These are phyloP conservation scores for Perca flavescens DNA, from an alignment of 2,113 vertebrate species.

Conservation along the genomic window DNA sequence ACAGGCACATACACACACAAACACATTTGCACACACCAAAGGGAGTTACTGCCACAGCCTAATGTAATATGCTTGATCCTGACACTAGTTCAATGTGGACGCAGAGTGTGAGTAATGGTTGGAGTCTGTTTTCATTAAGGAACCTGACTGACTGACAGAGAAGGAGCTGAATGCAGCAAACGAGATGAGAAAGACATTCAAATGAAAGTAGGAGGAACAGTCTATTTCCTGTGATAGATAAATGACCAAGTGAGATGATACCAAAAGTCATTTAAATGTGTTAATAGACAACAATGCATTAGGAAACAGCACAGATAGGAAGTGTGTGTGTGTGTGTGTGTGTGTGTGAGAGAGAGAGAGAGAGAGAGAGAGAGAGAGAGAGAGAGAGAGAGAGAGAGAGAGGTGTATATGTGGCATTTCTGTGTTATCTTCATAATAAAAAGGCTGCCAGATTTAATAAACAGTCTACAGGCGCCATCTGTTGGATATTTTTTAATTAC, in stretches of 20 bases:
- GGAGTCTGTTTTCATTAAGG: slow-evolving; percentile 50
- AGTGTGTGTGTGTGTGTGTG: background rate
- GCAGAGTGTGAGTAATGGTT: slow-evolving; percentile 27
- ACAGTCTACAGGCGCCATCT: slow-evolving; percentile 67
- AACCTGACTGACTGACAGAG: slow-evolving; percentile 24
- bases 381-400: background rate
- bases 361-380: background rate
- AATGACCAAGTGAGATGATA: slow-evolving; percentile 17
- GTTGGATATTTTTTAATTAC: slow-evolving; percentile 42
- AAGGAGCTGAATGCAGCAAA: slow-evolving; percentile 21
- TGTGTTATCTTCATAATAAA: background rate
- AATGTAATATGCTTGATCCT: slow-evolving; percentile 48
- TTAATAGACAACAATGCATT: background rate
- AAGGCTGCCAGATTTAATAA: background rate
- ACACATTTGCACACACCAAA: background rate
- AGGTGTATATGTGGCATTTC: background rate
- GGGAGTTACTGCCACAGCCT: slow-evolving; percentile 11
- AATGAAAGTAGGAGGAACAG: background rate
- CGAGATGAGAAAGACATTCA: slow-evolving; percentile 24
- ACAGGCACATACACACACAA: background rate
- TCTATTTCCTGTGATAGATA: slow-evolving; percentile 18
- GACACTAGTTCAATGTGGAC: slow-evolving; percentile 49
- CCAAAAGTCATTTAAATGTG: slow-evolving; percentile 1
- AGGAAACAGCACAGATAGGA: background rate
- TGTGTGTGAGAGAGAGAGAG: background rate